Evolutionary conservation across 2,797 vertebrate genomes (phyloP), one percentile per base, ranked within the genome.

Genomic region (Carcharodon carcharias): DNA sequence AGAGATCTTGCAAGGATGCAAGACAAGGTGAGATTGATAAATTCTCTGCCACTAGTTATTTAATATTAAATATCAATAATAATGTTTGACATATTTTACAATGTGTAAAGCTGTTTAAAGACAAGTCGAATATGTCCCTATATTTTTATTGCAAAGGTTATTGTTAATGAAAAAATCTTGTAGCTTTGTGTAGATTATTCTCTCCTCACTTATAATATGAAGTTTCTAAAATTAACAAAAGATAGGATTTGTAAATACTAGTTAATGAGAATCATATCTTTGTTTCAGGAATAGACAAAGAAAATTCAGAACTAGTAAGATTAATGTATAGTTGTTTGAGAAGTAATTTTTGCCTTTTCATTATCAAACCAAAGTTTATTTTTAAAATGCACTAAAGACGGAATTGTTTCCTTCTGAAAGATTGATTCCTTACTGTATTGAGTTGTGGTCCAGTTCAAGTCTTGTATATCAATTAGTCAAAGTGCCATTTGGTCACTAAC

Each of bases 391-490:
- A 77, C 12, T 77, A 56, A n/a, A 77, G 94, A 35, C 26, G 56
- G 67, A 71, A 73, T 31, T 95, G 67, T 95, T 73, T 95, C 35
- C 31, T 61, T 56, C 69, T 56, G 94, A 54, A 54, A 71, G 69
- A 95, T 77, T 77, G 69, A 77, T 95, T 73, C 31, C 65, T 95
- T 95, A 71, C 69, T 58, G 69, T 95, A 95, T 71, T 54, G 35
- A 95, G 12, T 50, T 77, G 28, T n/a, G 5, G 69, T 50, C 28
- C 45, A 54, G 50, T 56, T 73, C 67, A 95, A 40, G 35, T 2
- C 69, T 95, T 95, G 69, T 18, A 56, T 56, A 95, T 95, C 45
- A 95, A 73, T 95, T 73, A 73, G 94, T 73, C 94, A 73, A 71
- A 73, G 56, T 56, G 69, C 69, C 69, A 95, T 77, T 50, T 95